Percentiles rank a stretch among this genome's conserved stretches.
phyloP scores from a whole-genome alignment of 1,140 invertebrate species.

The Cryptotermes secundus region DNA sequence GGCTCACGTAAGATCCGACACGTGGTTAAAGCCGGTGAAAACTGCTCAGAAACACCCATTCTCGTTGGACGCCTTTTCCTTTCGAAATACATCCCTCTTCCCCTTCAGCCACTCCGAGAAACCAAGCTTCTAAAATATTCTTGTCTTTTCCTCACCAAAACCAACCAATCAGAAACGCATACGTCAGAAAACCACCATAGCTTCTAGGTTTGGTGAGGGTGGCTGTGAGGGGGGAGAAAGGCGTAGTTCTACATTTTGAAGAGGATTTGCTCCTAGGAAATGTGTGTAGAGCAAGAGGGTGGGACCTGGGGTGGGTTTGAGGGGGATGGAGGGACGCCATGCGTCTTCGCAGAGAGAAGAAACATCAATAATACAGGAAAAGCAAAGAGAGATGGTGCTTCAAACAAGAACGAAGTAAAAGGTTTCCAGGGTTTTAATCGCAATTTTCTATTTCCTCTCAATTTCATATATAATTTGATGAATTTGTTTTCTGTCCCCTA shows the following conservation, averaged over 20 bases:
- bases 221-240: background rate
- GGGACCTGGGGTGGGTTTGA: background rate
- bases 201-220: background rate
- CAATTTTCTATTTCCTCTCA: too few relatives aligned
- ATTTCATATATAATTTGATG: too few relatives aligned
- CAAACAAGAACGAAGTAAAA: background rate
- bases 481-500: too few relatives aligned
- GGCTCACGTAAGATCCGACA: background rate
- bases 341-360: slow-evolving; percentile 14
- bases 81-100: background rate
- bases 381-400: background rate
- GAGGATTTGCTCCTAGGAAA: slow-evolving; percentile 18
- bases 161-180: slow-evolving; percentile 11
- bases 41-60: background rate
- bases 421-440: background rate
- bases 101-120: background rate
- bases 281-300: background rate
- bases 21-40: background rate
- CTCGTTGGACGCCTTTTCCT: slow-evolving; percentile 16
- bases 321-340: background rate
- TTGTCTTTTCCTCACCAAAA: slow-evolving; percentile 16
- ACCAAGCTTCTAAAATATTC: background rate
- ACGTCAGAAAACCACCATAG: slow-evolving; percentile 11
- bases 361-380: slow-evolving; percentile 18
- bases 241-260: slow-evolving; percentile 3